phyloP scores from a whole-genome alignment of 2,888 invertebrate genomes.

The Erebia aethiops region DNA sequence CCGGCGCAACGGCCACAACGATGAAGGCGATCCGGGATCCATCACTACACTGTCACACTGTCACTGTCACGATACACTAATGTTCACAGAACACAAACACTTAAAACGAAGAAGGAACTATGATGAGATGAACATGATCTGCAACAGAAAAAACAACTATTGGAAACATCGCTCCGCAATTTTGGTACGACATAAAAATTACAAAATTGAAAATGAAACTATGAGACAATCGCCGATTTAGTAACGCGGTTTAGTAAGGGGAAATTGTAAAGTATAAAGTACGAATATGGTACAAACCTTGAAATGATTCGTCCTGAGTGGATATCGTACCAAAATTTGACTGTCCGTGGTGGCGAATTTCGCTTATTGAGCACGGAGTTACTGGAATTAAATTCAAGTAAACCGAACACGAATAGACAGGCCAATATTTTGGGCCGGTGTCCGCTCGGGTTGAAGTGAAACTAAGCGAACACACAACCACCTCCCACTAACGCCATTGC shows the following conservation, averaged over 20 bases:
- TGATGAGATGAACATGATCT: slow-evolving; percentile 82
- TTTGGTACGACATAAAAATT: slow-evolving; percentile 52
- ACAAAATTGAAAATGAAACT: slow-evolving; percentile 69
- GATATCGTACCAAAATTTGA: slow-evolving; percentile 84
- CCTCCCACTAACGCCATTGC: slow-evolving; percentile 80
- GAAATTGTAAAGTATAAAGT: slow-evolving; percentile 63
- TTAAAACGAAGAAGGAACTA: slow-evolving; percentile 76
- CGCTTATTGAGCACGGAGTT: slow-evolving; percentile 70
- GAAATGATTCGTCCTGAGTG: slow-evolving; percentile 81
- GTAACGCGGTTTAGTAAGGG: slow-evolving; percentile 70
- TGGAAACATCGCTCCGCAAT: slow-evolving; percentile 50
- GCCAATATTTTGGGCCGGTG: slow-evolving; percentile 84
- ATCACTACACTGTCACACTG: slow-evolving; percentile 73
- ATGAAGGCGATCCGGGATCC: slow-evolving; percentile 79
- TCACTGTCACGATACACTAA: slow-evolving; percentile 71
- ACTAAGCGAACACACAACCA: slow-evolving; percentile 78
- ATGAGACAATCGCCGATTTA: slow-evolving; percentile 66
- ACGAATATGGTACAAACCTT: slow-evolving; percentile 80
- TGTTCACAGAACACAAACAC: slow-evolving; percentile 77
- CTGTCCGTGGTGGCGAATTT: slow-evolving; percentile 76
- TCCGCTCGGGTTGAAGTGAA: slow-evolving; percentile 80
- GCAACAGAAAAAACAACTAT: slow-evolving; percentile 68
- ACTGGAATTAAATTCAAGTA: slow-evolving; percentile 73
- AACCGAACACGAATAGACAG: slow-evolving; percentile 79
- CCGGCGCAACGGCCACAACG: slow-evolving; percentile 77